Percentiles rank a stretch among this genome's conserved stretches.
Conservation (phyloP, 2,888 invertebrate species). For the Pandemis heparana region DNA sequence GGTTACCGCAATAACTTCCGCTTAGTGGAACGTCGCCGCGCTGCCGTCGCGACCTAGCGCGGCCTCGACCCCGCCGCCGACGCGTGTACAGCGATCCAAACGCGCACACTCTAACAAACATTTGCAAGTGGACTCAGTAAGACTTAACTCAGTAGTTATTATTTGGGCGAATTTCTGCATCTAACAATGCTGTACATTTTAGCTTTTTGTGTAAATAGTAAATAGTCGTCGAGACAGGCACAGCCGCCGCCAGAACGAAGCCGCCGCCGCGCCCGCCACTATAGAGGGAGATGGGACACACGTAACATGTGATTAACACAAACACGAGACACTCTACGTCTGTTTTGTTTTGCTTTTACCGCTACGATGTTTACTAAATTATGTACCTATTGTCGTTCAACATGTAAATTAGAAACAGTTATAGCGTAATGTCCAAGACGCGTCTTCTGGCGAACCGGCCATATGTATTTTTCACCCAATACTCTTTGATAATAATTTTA, state of each 20-base stretch:
- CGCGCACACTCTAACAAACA: slow-evolving; percentile 58
- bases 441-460: slow-evolving; percentile 73
- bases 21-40: slow-evolving; percentile 67
- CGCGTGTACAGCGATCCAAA: slow-evolving; percentile 45
- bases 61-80: slow-evolving; percentile 40
- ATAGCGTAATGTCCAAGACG: slow-evolving; percentile 67
- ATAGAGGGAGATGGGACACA: slow-evolving; percentile 55
- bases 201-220: slow-evolving; percentile 85
- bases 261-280: slow-evolving; percentile 49
- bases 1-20: slow-evolving; percentile 79
- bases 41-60: slow-evolving; percentile 53
- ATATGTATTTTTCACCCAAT: slow-evolving; percentile 86
- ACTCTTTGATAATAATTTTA: slow-evolving; percentile 77
- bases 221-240: slow-evolving; percentile 63
- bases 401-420: slow-evolving; percentile 67
- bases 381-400: slow-evolving; percentile 69
- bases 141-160: slow-evolving; percentile 75
- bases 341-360: slow-evolving; percentile 85
- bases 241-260: slow-evolving; percentile 61
- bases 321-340: slow-evolving; percentile 76
- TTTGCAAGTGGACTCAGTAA: slow-evolving; percentile 66
- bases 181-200: slow-evolving; percentile 84
- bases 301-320: slow-evolving; percentile 84
- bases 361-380: slow-evolving; percentile 84
- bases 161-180: slow-evolving; percentile 81